Evolutionary conservation across 2,797 vertebrate species (phyloP).

Genomic region (Knipowitschia caucasica): DNA sequence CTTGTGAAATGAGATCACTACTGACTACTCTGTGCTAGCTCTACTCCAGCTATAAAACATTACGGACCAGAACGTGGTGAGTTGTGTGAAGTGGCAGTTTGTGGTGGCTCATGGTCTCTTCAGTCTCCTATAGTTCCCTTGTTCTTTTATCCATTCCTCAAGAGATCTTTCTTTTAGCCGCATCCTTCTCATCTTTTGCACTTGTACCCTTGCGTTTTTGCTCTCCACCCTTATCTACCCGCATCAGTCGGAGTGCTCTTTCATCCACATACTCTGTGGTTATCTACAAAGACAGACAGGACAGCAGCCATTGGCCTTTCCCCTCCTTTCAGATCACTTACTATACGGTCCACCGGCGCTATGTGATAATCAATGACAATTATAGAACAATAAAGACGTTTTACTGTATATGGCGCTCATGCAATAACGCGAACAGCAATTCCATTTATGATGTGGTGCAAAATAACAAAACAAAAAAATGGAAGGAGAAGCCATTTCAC

Average conservation of each 20-base stretch:
- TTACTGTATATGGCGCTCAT: constrained; percentile 33
- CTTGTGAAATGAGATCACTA: constrained; percentile 78
- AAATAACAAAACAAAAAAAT: too few relatives aligned
- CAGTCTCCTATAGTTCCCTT: constrained; percentile 28
- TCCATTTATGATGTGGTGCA: not conserved
- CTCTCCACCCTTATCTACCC: constrained; percentile 49
- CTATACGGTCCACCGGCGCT: constrained; percentile 35
- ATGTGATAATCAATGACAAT: constrained; percentile 46
- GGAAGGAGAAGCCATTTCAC: too few relatives aligned
- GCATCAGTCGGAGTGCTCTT: constrained; percentile 41
- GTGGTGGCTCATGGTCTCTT: constrained; percentile 46
- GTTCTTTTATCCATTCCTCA: constrained; percentile 36
- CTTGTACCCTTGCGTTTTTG: constrained; percentile 36
- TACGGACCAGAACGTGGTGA: constrained; percentile 72
- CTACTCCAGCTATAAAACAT: constrained; percentile 73
- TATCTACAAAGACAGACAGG: constrained; percentile 53
- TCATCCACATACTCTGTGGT: constrained; percentile 54
- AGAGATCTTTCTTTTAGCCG: constrained; percentile 29
- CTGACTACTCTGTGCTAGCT: constrained; percentile 70
- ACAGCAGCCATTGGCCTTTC: constrained; percentile 29
- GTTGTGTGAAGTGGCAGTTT: constrained; percentile 60
- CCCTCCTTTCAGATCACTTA: constrained; percentile 34
- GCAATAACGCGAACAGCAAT: constrained; percentile 27
- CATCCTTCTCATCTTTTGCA: constrained; percentile 19
- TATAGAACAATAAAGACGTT: constrained; percentile 33